Conservation (phyloP, 2,888 invertebrate species). For the Ochropleura leucogaster region DNA sequence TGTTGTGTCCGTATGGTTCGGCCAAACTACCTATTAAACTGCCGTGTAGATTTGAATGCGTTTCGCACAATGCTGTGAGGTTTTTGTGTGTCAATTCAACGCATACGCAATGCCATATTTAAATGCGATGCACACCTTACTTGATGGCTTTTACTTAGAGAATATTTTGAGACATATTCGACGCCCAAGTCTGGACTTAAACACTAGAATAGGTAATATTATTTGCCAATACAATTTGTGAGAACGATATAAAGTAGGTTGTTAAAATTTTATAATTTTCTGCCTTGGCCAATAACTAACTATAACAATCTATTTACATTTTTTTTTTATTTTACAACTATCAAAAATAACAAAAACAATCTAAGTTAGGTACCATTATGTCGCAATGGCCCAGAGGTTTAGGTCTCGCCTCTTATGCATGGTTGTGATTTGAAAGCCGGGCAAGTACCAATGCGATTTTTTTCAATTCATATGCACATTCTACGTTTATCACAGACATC, state of each 20-base stretch:
- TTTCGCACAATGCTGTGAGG: constrained; percentile 7
- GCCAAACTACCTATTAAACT: background rate
- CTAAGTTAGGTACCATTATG: too few relatives aligned
- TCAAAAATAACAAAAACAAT: background rate
- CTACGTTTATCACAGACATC: too few relatives aligned
- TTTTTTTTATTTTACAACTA: background rate
- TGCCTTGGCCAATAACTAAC: background rate
- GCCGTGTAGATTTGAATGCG: constrained; percentile 10
- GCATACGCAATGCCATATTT: background rate
- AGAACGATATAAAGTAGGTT: background rate
- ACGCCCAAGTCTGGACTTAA: background rate
- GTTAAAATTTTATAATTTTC: background rate
- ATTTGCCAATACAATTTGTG: background rate
- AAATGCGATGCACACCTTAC: background rate
- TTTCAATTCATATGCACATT: too few relatives aligned
- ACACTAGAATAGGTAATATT: background rate
- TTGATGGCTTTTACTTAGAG: background rate
- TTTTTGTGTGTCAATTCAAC: constrained; percentile 14
- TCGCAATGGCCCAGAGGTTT: too few relatives aligned
- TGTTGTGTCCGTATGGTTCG: background rate
- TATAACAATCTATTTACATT: background rate
- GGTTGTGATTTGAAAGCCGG: too few relatives aligned
- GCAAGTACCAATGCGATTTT: too few relatives aligned
- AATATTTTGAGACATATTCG: background rate
- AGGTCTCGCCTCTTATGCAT: too few relatives aligned